phyloP scores from a whole-genome alignment of 1,140 invertebrate species.

The Rhagoletis zephyria region DNA sequence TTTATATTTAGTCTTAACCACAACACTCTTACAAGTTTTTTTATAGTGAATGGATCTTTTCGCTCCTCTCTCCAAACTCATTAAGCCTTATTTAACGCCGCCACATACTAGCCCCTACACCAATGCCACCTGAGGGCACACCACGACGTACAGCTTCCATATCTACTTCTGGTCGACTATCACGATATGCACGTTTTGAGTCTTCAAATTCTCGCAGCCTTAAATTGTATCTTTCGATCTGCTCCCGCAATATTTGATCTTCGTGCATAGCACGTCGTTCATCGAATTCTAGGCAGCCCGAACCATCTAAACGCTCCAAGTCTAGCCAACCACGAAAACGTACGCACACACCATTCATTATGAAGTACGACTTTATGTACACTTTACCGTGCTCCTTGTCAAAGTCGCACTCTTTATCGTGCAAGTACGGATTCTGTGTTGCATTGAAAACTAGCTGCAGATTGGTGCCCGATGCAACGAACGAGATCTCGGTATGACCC shows the following conservation, averaged over 20 bases:
- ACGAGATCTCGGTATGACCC: conserved; percentile 94
- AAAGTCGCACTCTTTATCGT: conserved; percentile 90
- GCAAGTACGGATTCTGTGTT: conserved; percentile 82
- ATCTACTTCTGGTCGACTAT: conserved; percentile 76
- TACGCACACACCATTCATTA: conserved; percentile 98
- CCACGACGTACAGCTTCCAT: conserved; percentile 74
- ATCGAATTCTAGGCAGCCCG: conserved; percentile 93
- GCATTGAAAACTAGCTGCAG: conserved; percentile 87
- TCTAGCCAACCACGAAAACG: conserved; percentile 95
- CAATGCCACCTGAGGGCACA: conserved; percentile 71
- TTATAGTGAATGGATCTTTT: too few relatives aligned
- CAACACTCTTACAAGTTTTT: too few relatives aligned
- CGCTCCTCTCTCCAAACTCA: neutral
- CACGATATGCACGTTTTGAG: conserved; percentile 83
- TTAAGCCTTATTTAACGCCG: conserved; percentile 62
- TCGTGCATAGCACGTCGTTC: conserved; percentile 88
- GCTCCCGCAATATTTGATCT: conserved; percentile 88
- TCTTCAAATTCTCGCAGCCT: conserved; percentile 87
- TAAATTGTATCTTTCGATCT: conserved; percentile 90
- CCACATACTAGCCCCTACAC: conserved; percentile 72
- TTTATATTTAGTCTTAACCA: too few relatives aligned
- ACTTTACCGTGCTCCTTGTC: conserved; percentile 97
- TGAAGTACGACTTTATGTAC: conserved; percentile 93
- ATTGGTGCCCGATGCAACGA: conserved; percentile 94
- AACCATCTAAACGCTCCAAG: conserved; percentile 93